Conservation (phyloP, 2,113 vertebrate genomes). For the Platysternon megacephalum region DNA sequence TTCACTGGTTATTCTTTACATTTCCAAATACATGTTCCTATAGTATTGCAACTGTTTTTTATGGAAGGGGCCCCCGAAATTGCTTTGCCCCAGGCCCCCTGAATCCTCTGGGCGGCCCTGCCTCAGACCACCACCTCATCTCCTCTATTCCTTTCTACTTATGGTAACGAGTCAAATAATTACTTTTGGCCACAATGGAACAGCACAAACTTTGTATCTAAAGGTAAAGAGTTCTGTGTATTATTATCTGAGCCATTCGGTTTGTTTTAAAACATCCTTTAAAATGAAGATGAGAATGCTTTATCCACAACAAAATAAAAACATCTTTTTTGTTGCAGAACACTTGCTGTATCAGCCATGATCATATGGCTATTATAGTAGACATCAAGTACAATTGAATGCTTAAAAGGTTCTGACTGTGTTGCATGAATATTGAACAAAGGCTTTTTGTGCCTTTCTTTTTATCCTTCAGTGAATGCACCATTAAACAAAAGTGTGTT, state of each 20-base stretch:
- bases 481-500: not conserved
- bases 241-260: not conserved
- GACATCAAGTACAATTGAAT: not conserved
- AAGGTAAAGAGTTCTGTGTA: not conserved
- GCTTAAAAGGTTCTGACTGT: not conserved
- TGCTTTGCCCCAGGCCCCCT: too few species aligned
- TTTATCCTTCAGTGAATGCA: not conserved
- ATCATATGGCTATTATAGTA: not conserved
- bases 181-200: not conserved
- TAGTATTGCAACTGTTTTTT: too few species aligned
- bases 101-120: too few species aligned
- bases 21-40: too few species aligned
- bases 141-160: not conserved
- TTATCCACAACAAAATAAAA: not conserved
- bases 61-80: too few species aligned
- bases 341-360: not conserved
- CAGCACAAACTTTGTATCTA: not conserved
- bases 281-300: not conserved
- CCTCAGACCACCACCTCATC: not conserved
- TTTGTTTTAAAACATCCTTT: not conserved
- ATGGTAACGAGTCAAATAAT: not conserved
- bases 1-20: too few species aligned
- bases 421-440: not conserved
- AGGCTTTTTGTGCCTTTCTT: not conserved
- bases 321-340: not conserved